These are phyloP conservation scores for Oryzias dopingdopingensis DNA, from an alignment of 2,797 vertebrate genomes.

Conservation along the genomic window DNA sequence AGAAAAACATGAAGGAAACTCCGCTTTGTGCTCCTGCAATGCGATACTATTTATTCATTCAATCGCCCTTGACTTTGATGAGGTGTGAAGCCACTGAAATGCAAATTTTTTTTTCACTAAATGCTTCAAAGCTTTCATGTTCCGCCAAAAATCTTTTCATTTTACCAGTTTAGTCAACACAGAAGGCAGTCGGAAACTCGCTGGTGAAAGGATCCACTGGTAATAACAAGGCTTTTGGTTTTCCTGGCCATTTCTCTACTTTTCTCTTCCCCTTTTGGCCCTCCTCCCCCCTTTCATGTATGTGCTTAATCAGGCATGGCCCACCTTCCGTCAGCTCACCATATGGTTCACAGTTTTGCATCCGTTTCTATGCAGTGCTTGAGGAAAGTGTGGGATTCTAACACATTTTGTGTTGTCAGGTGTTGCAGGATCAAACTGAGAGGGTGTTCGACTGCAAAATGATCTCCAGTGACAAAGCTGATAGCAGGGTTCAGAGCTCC, in stretches of 20 bases:
- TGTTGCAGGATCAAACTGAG: slow-evolving; percentile 11
- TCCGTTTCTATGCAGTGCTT: slow-evolving; percentile 34
- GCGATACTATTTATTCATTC: slow-evolving; percentile 51
- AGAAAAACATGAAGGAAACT: slow-evolving; percentile 46
- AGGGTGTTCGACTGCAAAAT: slow-evolving; percentile 13
- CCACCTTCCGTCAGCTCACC: slow-evolving; percentile 34
- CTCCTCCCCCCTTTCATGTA: slow-evolving; percentile 42
- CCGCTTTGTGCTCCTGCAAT: slow-evolving; percentile 42
- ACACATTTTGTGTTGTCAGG: slow-evolving; percentile 12
- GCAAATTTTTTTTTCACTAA: slow-evolving; percentile 55
- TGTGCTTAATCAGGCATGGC: slow-evolving; percentile 39
- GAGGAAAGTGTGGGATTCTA: slow-evolving; percentile 17
- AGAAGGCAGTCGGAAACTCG: slow-evolving; percentile 18
- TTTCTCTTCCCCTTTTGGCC: slow-evolving; percentile 4
- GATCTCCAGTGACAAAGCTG: slow-evolving; percentile 24
- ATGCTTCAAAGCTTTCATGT: slow-evolving; percentile 53
- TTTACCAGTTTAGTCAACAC: slow-evolving; percentile 13
- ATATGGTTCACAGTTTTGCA: slow-evolving; percentile 51
- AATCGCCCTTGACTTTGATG: slow-evolving; percentile 60
- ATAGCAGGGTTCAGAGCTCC: neutral
- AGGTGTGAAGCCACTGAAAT: slow-evolving; percentile 59
- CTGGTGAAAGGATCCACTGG: neutral
- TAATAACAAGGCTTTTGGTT: slow-evolving; percentile 3
- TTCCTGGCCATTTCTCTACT: neutral
- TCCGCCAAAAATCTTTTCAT: slow-evolving; percentile 20